Evolutionary conservation across 2,888 invertebrate genomes (phyloP).

Genomic region (Entomobrya proxima): DNA sequence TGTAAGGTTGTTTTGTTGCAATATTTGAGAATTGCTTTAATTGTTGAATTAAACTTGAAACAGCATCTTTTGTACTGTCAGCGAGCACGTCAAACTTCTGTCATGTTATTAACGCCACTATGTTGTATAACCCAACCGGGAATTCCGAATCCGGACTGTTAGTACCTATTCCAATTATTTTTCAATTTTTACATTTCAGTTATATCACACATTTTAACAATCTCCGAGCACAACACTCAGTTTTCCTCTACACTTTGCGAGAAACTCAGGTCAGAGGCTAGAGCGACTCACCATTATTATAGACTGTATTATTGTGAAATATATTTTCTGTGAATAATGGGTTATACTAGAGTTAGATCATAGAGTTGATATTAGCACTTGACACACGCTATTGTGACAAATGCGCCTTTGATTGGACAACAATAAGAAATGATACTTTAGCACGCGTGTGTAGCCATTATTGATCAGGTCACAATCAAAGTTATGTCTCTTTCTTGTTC

Average conservation of each 20-base stretch:
- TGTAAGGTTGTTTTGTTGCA: too few relatives aligned
- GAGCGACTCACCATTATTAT: slow-evolving; percentile 23
- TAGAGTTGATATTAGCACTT: not conserved
- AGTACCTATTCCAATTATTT: not conserved
- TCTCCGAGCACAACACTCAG: slow-evolving; percentile 31
- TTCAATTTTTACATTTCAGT: not conserved
- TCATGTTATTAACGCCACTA: too few relatives aligned
- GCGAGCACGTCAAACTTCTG: too few relatives aligned
- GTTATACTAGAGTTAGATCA: not conserved
- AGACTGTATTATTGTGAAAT: slow-evolving; percentile 51
- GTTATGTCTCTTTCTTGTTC: not conserved
- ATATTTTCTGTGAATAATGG: not conserved
- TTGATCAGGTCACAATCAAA: slow-evolving; percentile 7
- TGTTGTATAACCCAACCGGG: not conserved
- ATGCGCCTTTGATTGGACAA: not conserved
- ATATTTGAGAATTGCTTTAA: too few relatives aligned
- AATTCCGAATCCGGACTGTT: not conserved
- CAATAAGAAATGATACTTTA: not conserved
- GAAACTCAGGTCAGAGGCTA: slow-evolving; percentile 16
- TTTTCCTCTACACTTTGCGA: slow-evolving; percentile 17
- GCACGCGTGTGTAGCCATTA: too few relatives aligned
- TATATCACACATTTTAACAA: slow-evolving; percentile 22
- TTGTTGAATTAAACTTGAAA: too few relatives aligned
- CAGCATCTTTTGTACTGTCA: too few relatives aligned
- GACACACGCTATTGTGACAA: not conserved